Evolutionary conservation across 2,113 vertebrate species (phyloP).

Genomic region (Struthio camelus): DNA sequence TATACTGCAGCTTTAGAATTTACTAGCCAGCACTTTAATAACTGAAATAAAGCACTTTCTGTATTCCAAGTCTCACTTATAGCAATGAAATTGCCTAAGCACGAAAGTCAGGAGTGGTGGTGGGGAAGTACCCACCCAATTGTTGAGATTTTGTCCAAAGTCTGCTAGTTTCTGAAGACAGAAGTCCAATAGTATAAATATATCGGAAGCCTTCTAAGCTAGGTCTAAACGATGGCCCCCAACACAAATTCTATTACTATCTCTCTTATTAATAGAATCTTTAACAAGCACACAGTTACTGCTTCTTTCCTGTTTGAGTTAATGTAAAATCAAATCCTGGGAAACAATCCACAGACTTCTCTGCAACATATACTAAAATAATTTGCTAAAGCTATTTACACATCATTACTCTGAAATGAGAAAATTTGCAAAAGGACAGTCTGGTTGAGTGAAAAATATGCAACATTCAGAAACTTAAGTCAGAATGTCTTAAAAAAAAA

Average conservation of each 20-base stretch:
- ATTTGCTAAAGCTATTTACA: neutral
- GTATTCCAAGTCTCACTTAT: neutral
- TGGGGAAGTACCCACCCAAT: fast-evolving
- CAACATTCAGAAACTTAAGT: neutral
- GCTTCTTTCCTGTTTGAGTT: neutral
- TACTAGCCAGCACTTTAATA: neutral
- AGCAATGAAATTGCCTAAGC: neutral
- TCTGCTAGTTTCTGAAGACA: fast-evolving
- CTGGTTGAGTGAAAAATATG: neutral
- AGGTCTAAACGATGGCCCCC: neutral
- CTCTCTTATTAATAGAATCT: neutral
- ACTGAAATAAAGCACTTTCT: neutral
- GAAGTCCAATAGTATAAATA: neutral
- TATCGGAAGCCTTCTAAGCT: neutral
- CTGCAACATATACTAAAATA: neutral
- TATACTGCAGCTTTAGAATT: neutral
- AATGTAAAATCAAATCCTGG: neutral
- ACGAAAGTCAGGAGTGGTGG: fast-evolving
- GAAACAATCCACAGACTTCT: neutral
- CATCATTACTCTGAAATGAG: neutral
- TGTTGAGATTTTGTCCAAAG: neutral
- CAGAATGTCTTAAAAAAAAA: too few species aligned
- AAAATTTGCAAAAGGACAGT: neutral
- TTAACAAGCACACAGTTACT: neutral
- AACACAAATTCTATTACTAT: fast-evolving